phyloP scores from a whole-genome alignment of 1,140 invertebrate genomes.

The Trypoxylus dichotomus region DNA sequence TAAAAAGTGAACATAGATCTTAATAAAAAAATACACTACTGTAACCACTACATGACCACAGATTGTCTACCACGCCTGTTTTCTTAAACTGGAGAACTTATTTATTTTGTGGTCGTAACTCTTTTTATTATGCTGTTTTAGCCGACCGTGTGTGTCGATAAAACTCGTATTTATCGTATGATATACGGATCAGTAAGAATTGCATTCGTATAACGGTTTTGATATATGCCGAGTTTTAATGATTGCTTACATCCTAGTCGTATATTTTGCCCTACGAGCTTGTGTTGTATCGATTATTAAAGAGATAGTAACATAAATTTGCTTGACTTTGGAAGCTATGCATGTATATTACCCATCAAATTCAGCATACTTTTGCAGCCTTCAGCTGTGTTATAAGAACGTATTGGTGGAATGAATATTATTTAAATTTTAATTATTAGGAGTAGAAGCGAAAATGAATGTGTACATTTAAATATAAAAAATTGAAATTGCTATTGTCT shows the following conservation, averaged over 20 bases:
- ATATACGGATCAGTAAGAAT: background rate
- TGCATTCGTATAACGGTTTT: background rate
- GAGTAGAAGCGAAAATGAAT: too few relatives aligned
- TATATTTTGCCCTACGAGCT: background rate
- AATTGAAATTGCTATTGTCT: too few relatives aligned
- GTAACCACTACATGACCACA: slow-evolving; percentile 8
- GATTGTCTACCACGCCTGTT: background rate
- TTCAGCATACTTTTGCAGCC: background rate
- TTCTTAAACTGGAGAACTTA: background rate
- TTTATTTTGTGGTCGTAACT: slow-evolving; percentile 1
- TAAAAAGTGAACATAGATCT: background rate
- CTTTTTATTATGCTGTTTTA: background rate
- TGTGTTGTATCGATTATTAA: slow-evolving; percentile 9
- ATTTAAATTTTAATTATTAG: too few relatives aligned
- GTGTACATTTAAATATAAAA: too few relatives aligned
- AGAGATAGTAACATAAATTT: background rate
- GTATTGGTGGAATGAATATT: too few relatives aligned
- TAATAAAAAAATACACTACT: background rate
- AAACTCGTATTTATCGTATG: slow-evolving; percentile 6
- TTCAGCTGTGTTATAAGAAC: too few relatives aligned
- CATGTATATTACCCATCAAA: background rate
- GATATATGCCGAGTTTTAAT: background rate
- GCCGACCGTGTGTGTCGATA: background rate
- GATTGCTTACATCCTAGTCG: background rate
- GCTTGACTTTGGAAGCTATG: background rate